A percentile compares a stretch with the other conserved stretches of the same genome.
Conservation (phyloP, 2,113 vertebrate genomes). For the Oryzias javanicus region DNA sequence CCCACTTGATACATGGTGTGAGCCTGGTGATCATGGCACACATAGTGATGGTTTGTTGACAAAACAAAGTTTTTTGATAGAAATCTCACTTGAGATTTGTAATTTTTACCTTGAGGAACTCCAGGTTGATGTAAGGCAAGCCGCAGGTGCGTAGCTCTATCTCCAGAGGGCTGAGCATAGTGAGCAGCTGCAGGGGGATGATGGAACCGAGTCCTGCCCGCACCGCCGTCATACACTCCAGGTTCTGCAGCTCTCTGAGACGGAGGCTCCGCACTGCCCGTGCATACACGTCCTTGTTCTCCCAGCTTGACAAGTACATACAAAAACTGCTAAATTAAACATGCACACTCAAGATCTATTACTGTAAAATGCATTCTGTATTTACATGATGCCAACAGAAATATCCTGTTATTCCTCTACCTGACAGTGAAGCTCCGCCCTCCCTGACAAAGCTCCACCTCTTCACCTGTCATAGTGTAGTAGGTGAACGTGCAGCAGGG, state of each 20-base stretch:
- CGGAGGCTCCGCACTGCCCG: constrained; percentile 86
- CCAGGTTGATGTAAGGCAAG: constrained; percentile 92
- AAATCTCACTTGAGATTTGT: neutral
- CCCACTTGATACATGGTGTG: constrained; percentile 99
- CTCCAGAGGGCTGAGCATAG: constrained; percentile 87
- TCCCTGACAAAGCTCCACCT: constrained; percentile 90
- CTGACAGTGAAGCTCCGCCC: constrained; percentile 86
- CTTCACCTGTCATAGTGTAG: constrained; percentile 89
- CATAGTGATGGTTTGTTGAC: neutral
- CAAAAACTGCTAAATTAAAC: neutral
- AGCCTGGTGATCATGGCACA: constrained; percentile 73
- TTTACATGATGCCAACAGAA: neutral
- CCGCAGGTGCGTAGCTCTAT: constrained; percentile 96
- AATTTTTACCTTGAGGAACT: constrained; percentile 90
- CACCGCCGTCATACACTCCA: constrained; percentile 89
- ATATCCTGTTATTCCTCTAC: constrained; percentile 59
- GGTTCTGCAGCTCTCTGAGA: constrained; percentile 88
- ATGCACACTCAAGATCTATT: too few species aligned
- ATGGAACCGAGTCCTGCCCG: constrained; percentile 89
- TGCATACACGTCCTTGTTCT: constrained; percentile 92
- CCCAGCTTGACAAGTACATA: constrained; percentile 82
- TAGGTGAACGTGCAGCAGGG: constrained; percentile 96
- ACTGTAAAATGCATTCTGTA: neutral
- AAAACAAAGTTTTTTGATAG: neutral
- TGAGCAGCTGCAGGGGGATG: constrained; percentile 96